A percentile compares a stretch with the other conserved stretches of the same genome.
Conservation (phyloP, 2,113 vertebrate species). For the Poeciliopsis turrubarensis region DNA sequence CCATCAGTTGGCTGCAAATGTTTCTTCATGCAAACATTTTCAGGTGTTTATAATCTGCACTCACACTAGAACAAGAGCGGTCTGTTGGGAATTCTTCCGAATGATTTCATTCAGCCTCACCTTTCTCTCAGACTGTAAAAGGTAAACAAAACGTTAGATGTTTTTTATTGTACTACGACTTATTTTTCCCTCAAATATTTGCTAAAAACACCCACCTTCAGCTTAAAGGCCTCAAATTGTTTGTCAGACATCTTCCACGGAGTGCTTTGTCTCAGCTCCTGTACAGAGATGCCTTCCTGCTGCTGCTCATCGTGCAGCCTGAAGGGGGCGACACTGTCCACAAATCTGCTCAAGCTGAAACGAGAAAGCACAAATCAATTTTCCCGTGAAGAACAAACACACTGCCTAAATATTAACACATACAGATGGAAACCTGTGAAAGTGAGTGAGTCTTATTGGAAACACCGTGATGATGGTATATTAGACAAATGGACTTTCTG, state of each 20-base stretch:
- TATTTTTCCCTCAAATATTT: background rate
- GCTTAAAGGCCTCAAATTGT: constrained; percentile 70
- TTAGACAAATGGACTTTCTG: background rate
- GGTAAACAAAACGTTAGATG: background rate
- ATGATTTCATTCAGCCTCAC: constrained; percentile 81
- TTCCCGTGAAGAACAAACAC: background rate
- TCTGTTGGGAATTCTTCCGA: constrained; percentile 74
- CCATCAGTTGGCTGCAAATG: background rate
- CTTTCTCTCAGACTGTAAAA: constrained; percentile 74
- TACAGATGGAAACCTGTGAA: background rate
- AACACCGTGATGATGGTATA: background rate
- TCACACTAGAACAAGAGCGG: constrained; percentile 80
- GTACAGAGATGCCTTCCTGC: constrained; percentile 12
- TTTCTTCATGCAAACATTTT: background rate
- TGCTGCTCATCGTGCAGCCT: constrained; percentile 64
- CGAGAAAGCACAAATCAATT: background rate
- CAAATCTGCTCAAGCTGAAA: constrained; percentile 74
- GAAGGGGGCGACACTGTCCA: constrained; percentile 76
- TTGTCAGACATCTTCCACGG: constrained; percentile 75
- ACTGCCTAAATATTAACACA: background rate
- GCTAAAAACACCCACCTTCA: constrained; percentile 65
- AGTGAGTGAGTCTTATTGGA: background rate
- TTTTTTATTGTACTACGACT: too few relatives aligned
- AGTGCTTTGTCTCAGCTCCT: constrained; percentile 41
- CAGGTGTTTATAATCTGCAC: constrained; percentile 30